Evolutionary conservation across 2,888 invertebrate genomes (phyloP), one percentile per base, ranked within the genome.

Genomic region (Melanchra persicariae): DNA sequence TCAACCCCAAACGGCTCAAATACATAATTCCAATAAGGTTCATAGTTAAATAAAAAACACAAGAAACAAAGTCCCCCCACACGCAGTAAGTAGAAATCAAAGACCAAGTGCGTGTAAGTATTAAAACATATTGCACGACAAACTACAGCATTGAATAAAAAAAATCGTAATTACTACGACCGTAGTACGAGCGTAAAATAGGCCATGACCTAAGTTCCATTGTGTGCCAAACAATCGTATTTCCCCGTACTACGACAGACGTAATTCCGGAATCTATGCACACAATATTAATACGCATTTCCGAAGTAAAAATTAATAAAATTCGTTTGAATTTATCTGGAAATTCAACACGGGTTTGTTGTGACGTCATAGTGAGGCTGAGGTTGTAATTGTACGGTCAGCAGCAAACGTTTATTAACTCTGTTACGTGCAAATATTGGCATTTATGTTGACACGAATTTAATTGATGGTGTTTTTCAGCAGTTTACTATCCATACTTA

Each of bases 91-190:
- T 17, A 40, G 24, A 24, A 37, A 26, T 40, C 17, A 30, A 30
- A 40, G 0, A 15, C 15, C 40, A 40, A 40, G 15, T 15, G 15
- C 24, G 34, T 37, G 40, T n/a, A 26, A 54, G 54, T 65, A 55
- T 65, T 19, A 24, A 68, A 63, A 52, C 30, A 15, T 24, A n/a
- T n/a, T 37, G 24, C 24, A 54, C 7, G 45, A n/a, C 9, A 24
- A 9, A 45, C 54, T 15, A 9, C 22, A 5, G 8, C 34, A 37
- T 66, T 69, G 26, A 70, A 40, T 49, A 30, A 43, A 43, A n/a
- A 43, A 54, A 19, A 5, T 19, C 30, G 45, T 70, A 58, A 70
- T 70, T 51, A 70, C 43, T 58, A 52, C 43, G 2, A 43, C 49
- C 60, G 17, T 30, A 49, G 60, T 60, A 40, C 22, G 55, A 15